Evolutionary conservation across 2,888 invertebrate species (phyloP), one percentile per base, ranked within the genome.

Genomic region (Agriopis leucophaearia): DNA sequence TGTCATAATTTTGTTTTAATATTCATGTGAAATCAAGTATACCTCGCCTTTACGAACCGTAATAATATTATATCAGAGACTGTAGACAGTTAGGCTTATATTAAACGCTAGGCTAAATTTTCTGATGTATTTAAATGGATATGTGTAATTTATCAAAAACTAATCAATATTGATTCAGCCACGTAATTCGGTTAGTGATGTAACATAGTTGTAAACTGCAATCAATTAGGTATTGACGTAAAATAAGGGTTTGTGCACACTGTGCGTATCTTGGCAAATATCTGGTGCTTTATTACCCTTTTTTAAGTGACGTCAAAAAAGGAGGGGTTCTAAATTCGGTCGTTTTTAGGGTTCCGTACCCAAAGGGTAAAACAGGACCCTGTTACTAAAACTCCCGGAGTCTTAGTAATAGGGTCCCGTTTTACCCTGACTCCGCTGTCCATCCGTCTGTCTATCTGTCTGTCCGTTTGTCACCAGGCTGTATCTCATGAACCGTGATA

Each of bases 81-180:
- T 80, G 78, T 78, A 78, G 78, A 79, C 69, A 44, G 69, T 75
- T 81, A 81, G 77, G 75, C 74, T 77, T 69, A 70, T 64, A 65
- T 62, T 70, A 69, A 61, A 80, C 72, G 66, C 70, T 81, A 81
- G 74, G 58, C 62, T 76, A 77, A 80, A 79, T 51, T 58, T 80
- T 81, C 73, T 69, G 59, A 72, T 80, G 76, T 83, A 81, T 57
- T 55, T 50, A 60, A 51, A 63, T 68, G 66, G 70, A 71, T 74
- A 74, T 70, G 64, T 63, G 58, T 67, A 52, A 15, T 65, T 52
- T 66, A 71, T 72, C 65, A 64, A 66, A 65, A 64, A 61, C 13
- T 68, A 55, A 58, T 54, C 50, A 40, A 59, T 59, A 60, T 60
- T 48, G 54, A 40, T 66, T 60, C 61, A 58, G 54, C 44, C 64